Evolutionary conservation across 2,113 vertebrate species (phyloP), one percentile per base, ranked within the genome.

Genomic region (Climacteris rufus): DNA sequence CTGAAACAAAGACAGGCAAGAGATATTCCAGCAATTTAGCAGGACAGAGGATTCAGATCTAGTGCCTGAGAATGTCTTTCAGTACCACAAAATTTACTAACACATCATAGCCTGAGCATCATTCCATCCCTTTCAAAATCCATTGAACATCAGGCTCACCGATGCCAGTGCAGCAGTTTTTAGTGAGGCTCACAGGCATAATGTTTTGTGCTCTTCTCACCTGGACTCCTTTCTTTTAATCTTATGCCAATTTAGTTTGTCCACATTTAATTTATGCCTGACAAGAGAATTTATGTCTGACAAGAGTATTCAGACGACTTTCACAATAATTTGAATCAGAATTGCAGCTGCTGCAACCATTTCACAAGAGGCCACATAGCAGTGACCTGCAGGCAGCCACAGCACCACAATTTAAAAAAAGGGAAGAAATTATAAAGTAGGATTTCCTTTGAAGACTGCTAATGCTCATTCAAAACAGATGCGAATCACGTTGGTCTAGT

Each of bases 311-410:
- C 44, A 74, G 20, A 74, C 59, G 20, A 42, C 37, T 87, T 84
- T 57, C 27, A 53, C 24, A 87, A 89, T 54, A 77, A 66, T 27
- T 76, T 80, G 31, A 85, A 80, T 86, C 69, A 85, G 37, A 90
- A 31, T 53, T 64, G n/a, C 63, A 74, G 85, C 54, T 83, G 40
- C 45, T 90, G 52, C 5, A 74, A n/a, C 35, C 3, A 2, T 70
- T 93, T 90, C 76, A 70, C 68, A 86, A 87, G 35, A 81, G 23
- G 13, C 23, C 50, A 37, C 18, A 11, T 4, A 49, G 39, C n/a
- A 77, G 63, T 50, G 64, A 27, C 35, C 88, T 60, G 45, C 8
- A 90, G 33, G 23, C 59, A 95, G 54, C 39, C 35, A 50, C 8
- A 2, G 53, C 16, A 53, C 27, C 54, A 65, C 37, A 74, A 23